phyloP scores from a whole-genome alignment of 92 coral and sea anemone genomes.

The Umimayanthus chanpuru region DNA sequence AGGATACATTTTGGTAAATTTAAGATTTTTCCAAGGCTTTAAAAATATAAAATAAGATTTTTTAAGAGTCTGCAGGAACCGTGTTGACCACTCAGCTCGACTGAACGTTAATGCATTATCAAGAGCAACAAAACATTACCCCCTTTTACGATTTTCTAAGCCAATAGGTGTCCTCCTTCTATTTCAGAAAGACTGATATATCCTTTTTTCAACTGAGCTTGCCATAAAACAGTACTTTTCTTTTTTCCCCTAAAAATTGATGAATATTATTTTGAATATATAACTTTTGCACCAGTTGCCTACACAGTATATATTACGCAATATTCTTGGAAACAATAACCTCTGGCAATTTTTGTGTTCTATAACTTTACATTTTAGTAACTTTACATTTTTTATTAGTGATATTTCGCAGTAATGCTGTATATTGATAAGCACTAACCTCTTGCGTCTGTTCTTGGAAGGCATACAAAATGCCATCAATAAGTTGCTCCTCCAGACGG shows the following conservation, averaged over 20 bases:
- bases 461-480: conserved; percentile 98
- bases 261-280: no score
- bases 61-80: no score
- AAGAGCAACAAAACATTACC: no score
- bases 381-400: no score
- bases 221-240: neutral
- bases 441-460: conserved; percentile 99
- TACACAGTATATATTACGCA: neutral
- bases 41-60: no score
- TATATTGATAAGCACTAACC: conserved; percentile 42
- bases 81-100: no score
- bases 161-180: no score
- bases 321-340: neutral
- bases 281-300: neutral
- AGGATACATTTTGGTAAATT: no score
- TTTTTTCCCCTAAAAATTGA: neutral
- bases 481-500: conserved; percentile 95
- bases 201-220: neutral
- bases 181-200: neutral
- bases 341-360: neutral
- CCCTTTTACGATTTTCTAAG: no score
- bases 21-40: no score
- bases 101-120: no score
- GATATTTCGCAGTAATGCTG: neutral
- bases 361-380: no score